Percentiles rank a stretch among this genome's conserved stretches.
Evolutionary conservation across 2,797 vertebrate species (phyloP).

Genomic region (Sphaeramia orbicularis): DNA sequence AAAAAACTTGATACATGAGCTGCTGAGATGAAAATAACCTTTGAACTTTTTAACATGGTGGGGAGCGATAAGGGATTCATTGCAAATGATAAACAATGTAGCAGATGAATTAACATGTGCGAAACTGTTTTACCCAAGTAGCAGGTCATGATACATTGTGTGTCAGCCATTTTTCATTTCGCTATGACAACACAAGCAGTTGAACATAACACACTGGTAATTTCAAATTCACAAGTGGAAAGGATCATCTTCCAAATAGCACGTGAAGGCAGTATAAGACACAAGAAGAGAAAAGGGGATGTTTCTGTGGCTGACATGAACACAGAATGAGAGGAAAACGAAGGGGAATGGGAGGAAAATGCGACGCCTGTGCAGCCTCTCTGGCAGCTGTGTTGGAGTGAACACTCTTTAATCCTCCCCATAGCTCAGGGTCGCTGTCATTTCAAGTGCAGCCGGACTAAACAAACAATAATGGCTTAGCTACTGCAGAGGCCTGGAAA

Average conservation of each 20-base stretch:
- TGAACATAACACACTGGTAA: too few relatives aligned
- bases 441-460: slow-evolving; percentile 74
- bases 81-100: too few relatives aligned
- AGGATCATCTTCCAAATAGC: too few relatives aligned
- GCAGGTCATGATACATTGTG: too few relatives aligned
- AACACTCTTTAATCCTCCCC: slow-evolving; percentile 67
- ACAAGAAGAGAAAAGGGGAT: slow-evolving; percentile 28
- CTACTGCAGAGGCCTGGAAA: slow-evolving; percentile 51
- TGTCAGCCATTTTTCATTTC: too few relatives aligned
- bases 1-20: not conserved
- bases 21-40: too few relatives aligned
- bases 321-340: slow-evolving; percentile 26
- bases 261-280: slow-evolving; percentile 6
- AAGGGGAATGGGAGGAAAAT: slow-evolving; percentile 4
- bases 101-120: too few relatives aligned
- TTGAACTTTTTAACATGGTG: too few relatives aligned
- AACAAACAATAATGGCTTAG: slow-evolving; percentile 63
- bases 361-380: slow-evolving; percentile 32
- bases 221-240: too few relatives aligned
- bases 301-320: slow-evolving; percentile 46
- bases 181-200: too few relatives aligned
- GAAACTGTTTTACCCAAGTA: too few relatives aligned
- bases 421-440: slow-evolving; percentile 66
- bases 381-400: slow-evolving; percentile 61
- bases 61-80: too few relatives aligned